Evolutionary conservation across 1,140 invertebrate species (phyloP).

Genomic region (Popillia japonica): DNA sequence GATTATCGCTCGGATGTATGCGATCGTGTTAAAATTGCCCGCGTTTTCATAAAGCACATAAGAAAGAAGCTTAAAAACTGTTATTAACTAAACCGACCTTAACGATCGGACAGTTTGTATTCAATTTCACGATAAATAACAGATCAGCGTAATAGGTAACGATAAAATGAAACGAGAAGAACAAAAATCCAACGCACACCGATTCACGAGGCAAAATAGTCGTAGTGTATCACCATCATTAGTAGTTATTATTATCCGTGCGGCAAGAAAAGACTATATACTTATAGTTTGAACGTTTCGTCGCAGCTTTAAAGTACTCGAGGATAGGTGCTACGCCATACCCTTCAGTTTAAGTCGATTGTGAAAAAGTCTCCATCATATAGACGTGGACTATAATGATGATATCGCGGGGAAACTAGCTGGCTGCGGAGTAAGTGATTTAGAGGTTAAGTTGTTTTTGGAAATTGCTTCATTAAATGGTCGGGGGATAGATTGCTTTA

Average conservation of each 20-base stretch:
- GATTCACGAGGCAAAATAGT: not conserved
- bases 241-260: not conserved
- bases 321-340: not conserved
- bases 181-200: not conserved
- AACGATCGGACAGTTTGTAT: constrained; percentile 18
- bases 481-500: not conserved
- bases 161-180: not conserved
- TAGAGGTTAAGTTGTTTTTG: constrained; percentile 11
- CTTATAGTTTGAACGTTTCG: not conserved
- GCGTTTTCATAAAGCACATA: constrained; percentile 36
- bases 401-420: not conserved
- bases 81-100: constrained; percentile 40
- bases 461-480: constrained; percentile 18
- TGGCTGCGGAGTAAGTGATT: not conserved
- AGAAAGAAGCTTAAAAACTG: constrained; percentile 43
- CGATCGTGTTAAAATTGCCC: not conserved
- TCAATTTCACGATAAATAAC: constrained; percentile 12
- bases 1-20: no score
- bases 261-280: not conserved
- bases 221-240: not conserved
- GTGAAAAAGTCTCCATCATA: not conserved
- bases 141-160: not conserved
- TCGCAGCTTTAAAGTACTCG: not conserved
- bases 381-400: not conserved
- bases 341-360: not conserved